Conservation (phyloP, 2,888 invertebrate genomes). For the Dichetophora obliterata region DNA sequence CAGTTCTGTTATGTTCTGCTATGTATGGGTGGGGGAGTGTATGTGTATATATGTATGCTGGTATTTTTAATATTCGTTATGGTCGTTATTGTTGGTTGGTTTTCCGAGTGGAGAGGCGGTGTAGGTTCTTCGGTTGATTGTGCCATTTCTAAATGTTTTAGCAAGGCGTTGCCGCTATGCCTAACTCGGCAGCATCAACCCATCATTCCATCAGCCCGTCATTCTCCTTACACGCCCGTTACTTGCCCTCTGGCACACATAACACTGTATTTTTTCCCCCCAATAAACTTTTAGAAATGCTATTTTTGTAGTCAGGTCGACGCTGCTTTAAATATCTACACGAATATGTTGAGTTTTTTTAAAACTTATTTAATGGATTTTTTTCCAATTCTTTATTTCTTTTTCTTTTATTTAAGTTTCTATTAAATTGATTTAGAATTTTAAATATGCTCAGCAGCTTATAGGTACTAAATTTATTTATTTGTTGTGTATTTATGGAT, state of each 20-base stretch:
- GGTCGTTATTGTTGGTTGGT: no score
- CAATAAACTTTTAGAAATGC: background rate
- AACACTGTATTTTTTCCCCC: background rate
- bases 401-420: constrained; percentile 39
- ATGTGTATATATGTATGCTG: background rate
- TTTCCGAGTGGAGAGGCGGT: no score
- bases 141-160: no score
- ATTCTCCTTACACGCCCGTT: no score
- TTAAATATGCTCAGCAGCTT: background rate
- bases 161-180: no score
- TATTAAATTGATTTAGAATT: constrained; percentile 43
- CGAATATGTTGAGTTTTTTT: background rate
- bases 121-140: no score
- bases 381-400: background rate
- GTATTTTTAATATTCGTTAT: constrained; percentile 7
- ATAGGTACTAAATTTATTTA: constrained; percentile 4
- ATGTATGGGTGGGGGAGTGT: background rate
- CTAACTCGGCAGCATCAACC: no score
- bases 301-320: background rate
- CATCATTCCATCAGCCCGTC: no score
- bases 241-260: no score
- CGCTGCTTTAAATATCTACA: constrained; percentile 1
- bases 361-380: constrained; percentile 18
- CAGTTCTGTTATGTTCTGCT: no score
- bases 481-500: background rate